Percentiles rank a stretch among this genome's conserved stretches.
phyloP scores from a whole-genome alignment of 1,140 invertebrate species.

The Steinernema feltiae region DNA sequence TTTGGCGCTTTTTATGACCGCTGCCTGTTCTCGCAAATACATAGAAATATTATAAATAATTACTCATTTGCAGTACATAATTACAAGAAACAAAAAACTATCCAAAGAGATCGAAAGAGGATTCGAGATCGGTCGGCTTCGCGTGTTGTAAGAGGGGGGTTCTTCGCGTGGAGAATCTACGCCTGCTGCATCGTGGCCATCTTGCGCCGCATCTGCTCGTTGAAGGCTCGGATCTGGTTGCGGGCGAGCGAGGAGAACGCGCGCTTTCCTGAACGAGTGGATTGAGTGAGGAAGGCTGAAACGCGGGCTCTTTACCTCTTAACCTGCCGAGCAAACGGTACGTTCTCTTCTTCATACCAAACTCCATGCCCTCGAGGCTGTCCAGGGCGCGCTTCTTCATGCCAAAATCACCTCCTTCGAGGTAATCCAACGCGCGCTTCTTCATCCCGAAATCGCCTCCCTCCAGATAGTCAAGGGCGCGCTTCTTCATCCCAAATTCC shows the following conservation, averaged over 20 bases:
- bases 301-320: not conserved
- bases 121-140: not conserved
- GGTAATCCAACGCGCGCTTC: not conserved
- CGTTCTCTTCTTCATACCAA: not conserved
- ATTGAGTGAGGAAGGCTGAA: not conserved
- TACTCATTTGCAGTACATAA: not conserved
- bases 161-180: not conserved
- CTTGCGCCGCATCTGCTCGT: no score
- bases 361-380: not conserved
- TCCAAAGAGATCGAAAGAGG: not conserved
- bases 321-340: not conserved
- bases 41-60: not conserved
- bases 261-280: not conserved
- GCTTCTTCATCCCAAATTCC: slow-evolving; percentile 15
- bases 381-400: not conserved
- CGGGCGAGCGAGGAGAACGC: not conserved
- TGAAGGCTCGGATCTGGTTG: no score
- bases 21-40: not conserved
- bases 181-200: not conserved
- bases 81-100: not conserved
- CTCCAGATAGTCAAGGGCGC: slow-evolving; percentile 7
- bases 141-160: no score
- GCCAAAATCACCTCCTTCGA: not conserved
- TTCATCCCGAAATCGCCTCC: not conserved
- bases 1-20: not conserved